phyloP scores from a whole-genome alignment of 2,797 vertebrate genomes.

The Propithecus deckenii region DNA sequence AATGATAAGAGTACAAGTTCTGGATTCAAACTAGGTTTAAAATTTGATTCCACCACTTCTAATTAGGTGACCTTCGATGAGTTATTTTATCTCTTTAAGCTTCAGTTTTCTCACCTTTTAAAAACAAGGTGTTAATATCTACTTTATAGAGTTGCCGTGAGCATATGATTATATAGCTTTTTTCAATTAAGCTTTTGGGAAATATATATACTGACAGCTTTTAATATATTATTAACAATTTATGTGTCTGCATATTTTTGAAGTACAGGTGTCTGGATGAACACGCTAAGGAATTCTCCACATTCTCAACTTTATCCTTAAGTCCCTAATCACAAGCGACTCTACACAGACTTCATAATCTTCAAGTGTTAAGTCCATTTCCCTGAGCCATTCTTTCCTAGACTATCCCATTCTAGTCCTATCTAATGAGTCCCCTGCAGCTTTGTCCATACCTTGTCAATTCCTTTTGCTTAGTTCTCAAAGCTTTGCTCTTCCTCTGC shows the following conservation, averaged over 20 bases:
- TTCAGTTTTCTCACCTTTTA: background rate
- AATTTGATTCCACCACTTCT: slow-evolving; percentile 12
- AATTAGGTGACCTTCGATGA: slow-evolving; percentile 11
- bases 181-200: background rate
- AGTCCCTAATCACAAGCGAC: background rate
- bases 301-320: background rate
- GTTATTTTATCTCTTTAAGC: slow-evolving; percentile 15
- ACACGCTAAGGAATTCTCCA: background rate
- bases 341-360: background rate
- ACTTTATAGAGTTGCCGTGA: background rate
- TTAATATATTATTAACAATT: background rate
- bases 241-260: background rate
- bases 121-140: slow-evolving; percentile 11
- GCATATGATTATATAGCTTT: background rate
- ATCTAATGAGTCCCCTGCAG: background rate
- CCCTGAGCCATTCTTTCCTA: background rate
- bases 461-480: background rate
- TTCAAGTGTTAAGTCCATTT: background rate
- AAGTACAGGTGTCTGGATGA: background rate
- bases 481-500: background rate
- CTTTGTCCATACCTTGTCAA: background rate
- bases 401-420: background rate
- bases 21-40: slow-evolving; percentile 43
- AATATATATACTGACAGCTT: background rate
- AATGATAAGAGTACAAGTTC: background rate